Percentiles rank a stretch among this genome's conserved stretches.
Conservation (phyloP, 2,113 vertebrate species). For the Trogon melanurus region DNA sequence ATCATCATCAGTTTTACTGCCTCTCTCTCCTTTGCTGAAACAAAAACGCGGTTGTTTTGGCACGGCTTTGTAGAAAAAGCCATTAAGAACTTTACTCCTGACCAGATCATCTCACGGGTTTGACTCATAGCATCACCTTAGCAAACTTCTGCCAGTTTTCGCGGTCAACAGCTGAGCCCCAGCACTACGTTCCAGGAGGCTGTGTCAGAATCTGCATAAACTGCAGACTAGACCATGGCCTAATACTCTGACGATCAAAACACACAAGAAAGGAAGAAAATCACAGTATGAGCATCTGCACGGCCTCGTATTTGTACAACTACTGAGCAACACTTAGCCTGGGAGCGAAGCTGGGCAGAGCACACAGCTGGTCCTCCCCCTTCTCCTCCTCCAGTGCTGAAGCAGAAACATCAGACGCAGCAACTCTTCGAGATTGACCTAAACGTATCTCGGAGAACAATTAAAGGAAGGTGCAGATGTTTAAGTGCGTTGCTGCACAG, state of each 20-base stretch:
- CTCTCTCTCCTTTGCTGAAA: background rate
- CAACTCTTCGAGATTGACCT: background rate
- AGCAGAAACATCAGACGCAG: background rate
- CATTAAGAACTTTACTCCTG: background rate
- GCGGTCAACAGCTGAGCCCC: accelerated
- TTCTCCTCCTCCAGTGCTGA: accelerated
- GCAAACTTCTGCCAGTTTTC: background rate
- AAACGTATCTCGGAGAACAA: background rate
- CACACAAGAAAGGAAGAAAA: background rate
- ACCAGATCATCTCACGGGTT: background rate
- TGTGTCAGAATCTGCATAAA: accelerated
- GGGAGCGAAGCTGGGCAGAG: background rate
- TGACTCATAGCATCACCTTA: accelerated
- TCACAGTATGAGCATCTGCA: background rate
- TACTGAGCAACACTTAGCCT: accelerated
- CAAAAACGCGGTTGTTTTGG: background rate
- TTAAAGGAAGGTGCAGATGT: conserved; percentile 25
- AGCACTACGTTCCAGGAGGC: accelerated
- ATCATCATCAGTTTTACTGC: background rate
- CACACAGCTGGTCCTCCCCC: background rate
- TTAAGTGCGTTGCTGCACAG: background rate
- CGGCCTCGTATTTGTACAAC: accelerated
- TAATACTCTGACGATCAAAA: background rate
- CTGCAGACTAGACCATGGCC: background rate
- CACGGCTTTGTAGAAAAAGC: background rate